Conservation (phyloP, 2,113 vertebrate genomes). For the Salvelinus alpinus region DNA sequence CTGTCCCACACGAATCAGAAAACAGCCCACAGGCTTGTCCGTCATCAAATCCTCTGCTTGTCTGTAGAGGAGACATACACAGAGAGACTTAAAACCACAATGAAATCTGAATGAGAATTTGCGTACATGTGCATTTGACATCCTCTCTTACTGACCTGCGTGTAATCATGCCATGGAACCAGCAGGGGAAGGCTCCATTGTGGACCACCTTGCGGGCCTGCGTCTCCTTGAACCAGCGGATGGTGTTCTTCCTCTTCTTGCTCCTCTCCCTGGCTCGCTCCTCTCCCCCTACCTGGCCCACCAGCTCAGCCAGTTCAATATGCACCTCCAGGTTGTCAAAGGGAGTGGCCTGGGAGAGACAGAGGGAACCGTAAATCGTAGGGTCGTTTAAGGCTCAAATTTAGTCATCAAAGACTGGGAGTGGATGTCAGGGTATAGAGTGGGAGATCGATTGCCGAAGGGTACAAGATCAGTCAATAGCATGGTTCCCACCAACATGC, state of each 20-base stretch:
- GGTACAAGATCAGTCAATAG: too few relatives aligned
- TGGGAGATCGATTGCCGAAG: neutral
- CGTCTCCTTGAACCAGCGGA: constrained; percentile 76
- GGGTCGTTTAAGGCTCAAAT: neutral
- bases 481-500: too few relatives aligned
- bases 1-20: constrained; percentile 82
- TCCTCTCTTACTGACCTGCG: constrained; percentile 59
- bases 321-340: constrained; percentile 72
- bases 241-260: constrained; percentile 68
- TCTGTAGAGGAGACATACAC: constrained; percentile 49
- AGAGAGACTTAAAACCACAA: neutral
- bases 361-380: neutral
- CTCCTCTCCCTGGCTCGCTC: constrained; percentile 57
- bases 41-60: constrained; percentile 79
- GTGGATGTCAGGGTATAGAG: neutral
- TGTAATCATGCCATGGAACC: constrained; percentile 79
- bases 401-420: neutral
- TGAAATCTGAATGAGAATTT: too few relatives aligned
- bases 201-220: constrained; percentile 71
- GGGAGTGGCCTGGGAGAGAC: constrained; percentile 63
- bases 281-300: constrained; percentile 11
- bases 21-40: constrained; percentile 76
- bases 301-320: constrained; percentile 12
- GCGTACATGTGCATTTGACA: neutral
- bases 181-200: constrained; percentile 72